Conservation (phyloP, 2,888 invertebrate genomes). For the Orchestes rusci region DNA sequence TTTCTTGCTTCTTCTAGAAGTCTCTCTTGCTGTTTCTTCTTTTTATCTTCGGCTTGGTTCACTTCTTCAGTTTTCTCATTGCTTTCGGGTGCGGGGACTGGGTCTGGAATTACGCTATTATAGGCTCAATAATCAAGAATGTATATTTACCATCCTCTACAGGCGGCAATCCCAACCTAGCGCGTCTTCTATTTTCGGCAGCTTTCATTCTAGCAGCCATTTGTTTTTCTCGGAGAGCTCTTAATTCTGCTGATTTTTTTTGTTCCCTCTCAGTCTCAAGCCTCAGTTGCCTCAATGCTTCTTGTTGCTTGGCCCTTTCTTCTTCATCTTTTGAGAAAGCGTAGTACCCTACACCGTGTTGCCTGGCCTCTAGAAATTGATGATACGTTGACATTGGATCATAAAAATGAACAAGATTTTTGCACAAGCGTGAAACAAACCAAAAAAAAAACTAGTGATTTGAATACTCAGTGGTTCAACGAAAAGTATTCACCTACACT, state of each 20-base stretch:
- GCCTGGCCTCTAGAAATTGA: conserved; percentile 70
- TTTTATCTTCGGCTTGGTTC: conserved; percentile 33
- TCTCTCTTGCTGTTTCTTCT: conserved; percentile 39
- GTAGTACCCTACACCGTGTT: conserved; percentile 89
- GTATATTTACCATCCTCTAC: conserved; percentile 48
- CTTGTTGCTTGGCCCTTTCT: conserved; percentile 72
- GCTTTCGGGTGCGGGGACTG: neutral
- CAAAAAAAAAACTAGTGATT: no score
- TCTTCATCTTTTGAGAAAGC: conserved; percentile 82
- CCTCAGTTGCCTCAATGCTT: conserved; percentile 63
- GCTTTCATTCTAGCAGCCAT: conserved; percentile 64
- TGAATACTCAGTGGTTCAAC: no score
- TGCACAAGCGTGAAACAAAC: no score
- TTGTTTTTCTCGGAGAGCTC: conserved; percentile 57
- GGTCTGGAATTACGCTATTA: conserved; percentile 1
- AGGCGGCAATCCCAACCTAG: conserved; percentile 65
- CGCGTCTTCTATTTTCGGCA: conserved; percentile 65
- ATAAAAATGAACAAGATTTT: no score
- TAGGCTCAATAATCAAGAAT: conserved; percentile 4
- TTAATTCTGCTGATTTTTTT: conserved; percentile 53
- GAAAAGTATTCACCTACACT: no score
- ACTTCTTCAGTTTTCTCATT: conserved; percentile 41
- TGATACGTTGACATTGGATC: no score
- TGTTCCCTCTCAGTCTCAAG: conserved; percentile 65
- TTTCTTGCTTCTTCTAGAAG: conserved; percentile 48